Conservation (phyloP, 2,113 vertebrate genomes). For the Gallinago paraguaiae region DNA sequence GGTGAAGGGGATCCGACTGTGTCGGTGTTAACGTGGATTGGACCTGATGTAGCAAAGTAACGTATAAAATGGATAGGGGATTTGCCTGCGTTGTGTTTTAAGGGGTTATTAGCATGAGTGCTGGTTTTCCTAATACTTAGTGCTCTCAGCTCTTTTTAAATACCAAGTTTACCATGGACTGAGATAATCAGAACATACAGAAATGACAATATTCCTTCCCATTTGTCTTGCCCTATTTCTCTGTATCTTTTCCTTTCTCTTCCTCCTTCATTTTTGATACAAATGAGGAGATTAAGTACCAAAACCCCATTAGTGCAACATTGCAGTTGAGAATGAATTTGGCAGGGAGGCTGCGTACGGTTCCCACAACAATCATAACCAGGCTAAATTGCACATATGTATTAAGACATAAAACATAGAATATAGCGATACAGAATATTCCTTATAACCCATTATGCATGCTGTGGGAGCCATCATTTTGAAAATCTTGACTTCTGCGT, state of each 20-base stretch:
- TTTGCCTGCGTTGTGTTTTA: neutral
- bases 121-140: neutral
- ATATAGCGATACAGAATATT: neutral
- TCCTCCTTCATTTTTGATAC: neutral
- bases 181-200: neutral
- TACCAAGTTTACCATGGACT: neutral
- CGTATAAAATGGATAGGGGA: neutral
- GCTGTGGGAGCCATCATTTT: conserved; percentile 5
- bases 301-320: neutral
- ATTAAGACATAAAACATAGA: conserved; percentile 6
- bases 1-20: neutral
- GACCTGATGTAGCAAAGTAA: neutral
- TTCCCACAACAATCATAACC: conserved; percentile 10
- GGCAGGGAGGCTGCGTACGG: neutral
- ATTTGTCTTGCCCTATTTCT: neutral
- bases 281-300: neutral
- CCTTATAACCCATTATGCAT: neutral
- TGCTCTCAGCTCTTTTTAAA: neutral
- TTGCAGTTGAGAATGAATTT: neutral
- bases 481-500: conserved; percentile 5
- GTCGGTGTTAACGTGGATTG: neutral
- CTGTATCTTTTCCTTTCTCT: neutral
- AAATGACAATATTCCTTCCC: neutral
- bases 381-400: neutral
- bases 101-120: neutral